Base-by-base conservation (phyloP, 1,140 invertebrate genomes). In the Dendrolimus kikuchii region DNA sequence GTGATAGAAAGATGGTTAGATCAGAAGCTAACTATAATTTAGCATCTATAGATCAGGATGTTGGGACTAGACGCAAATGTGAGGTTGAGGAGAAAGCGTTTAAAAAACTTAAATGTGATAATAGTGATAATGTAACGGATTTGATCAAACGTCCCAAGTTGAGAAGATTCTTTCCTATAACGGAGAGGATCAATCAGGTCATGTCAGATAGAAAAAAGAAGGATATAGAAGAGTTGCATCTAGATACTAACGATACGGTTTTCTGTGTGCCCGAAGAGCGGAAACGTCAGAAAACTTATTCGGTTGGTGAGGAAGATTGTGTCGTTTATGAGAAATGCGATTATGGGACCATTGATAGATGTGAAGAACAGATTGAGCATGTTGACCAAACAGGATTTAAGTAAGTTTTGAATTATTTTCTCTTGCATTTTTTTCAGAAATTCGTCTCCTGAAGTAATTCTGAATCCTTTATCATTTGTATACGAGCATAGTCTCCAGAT, bases 81-180 rank as follows among this genome's bases (percentile, higher is more conserved):
- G 74, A 77, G 49, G 72, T 74, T 2, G 72, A 80, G 41, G 67
- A 71, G 2, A 76, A 73, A 23, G 49, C 61, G 51, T 58, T 74
- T 41, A 83, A 81, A 60, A 86, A 82, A 77, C 81, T 71, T 64
- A 86, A 87, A 82, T 88, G 86, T 88, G 87, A 88, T 88, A 61
- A 70, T 72, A 71, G 82, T 87, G 83, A 87, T 88, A 80, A 62
- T 78, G 73, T 23, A 23, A 23, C 23, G 23, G 23, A 64, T 66
- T 59, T 88, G 41, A 74, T 88, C 48, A 83, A 81, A 55, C 66
- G 86, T 65, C 85, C 87, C 10, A 86, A 86, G 48, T 57, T 87
- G 57, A 70, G 77, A 46, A 65, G 81, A 38, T 67, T 75, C 39
- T 72, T 80, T n/a, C 81, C 83, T 4, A 66, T 81, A 4, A 61